Evolutionary conservation across 2,797 vertebrate genomes (phyloP), one percentile per base, ranked within the genome.

Genomic region (Hypotaenidia okinawae): DNA sequence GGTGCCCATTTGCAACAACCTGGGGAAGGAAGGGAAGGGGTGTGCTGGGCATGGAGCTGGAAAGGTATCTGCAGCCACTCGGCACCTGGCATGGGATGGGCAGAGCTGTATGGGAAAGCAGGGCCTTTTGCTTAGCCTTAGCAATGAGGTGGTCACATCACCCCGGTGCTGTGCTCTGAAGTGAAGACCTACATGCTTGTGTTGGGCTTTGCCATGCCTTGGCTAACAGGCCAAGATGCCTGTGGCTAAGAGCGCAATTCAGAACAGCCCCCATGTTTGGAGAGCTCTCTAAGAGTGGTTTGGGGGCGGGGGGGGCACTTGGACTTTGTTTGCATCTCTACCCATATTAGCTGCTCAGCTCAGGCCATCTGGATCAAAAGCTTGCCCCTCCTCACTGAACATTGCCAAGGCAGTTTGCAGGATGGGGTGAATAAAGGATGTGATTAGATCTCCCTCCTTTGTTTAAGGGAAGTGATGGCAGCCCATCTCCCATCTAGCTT

Each of bases 71-170:
- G 72, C 22, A 64, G 51, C 41, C 62, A 68, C 41, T 27, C 1
- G 2, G n/a, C 41, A 33, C 13, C 28, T 15, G 12, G 28, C 43
- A 27, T 0, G 2, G 52, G 45, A 24, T 1, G 3, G 24, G 22
- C 43, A 84, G 62, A 74, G 37, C 13, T 64, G 30, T 39, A 28
- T 0, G 2, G 58, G 33, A 75, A 18, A 69, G 68, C 37, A 69
- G n/a, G 33, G 18, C 19, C 37, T 75, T 54, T 77, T 0, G 3
- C 33, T 64, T 47, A n/a, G 23, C 9, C 43, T 13, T 88, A 39
- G 30, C 57, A 73, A 69, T 79, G 24, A 77, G 11, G 6, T 33
- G 69, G 70, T 33, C 55, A 51, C 0, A 1, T 82, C 55, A 66
- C 7, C 9, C 16, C 28, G 58, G 37, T 25, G 16, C 28, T 37